These are phyloP conservation scores for Drosophila ficusphila DNA, from an alignment of 1,140 invertebrate species.

Conservation along the genomic window DNA sequence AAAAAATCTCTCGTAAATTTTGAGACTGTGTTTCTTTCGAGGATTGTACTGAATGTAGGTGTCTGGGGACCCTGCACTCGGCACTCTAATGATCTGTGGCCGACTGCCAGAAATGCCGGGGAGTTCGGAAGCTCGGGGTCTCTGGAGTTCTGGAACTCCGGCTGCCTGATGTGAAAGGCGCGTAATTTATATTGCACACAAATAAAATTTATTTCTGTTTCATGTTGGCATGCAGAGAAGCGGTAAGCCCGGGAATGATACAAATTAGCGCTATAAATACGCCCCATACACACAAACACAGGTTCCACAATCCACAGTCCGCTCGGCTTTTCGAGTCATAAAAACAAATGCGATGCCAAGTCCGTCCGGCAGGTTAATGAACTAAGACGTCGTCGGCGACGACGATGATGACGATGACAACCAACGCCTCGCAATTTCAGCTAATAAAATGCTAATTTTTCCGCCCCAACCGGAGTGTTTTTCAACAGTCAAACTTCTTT, in stretches of 20 bases:
- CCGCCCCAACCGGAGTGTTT: slow-evolving; percentile 1
- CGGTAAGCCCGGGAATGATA: slow-evolving; percentile 45
- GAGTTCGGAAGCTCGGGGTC: slow-evolving; percentile 6
- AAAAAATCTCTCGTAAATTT: slow-evolving; percentile 56
- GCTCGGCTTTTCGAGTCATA: slow-evolving; percentile 47
- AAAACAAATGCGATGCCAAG: slow-evolving; percentile 60
- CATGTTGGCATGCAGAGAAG: slow-evolving; percentile 63
- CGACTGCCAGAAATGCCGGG: slow-evolving; percentile 21
- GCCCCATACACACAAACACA: slow-evolving; percentile 21
- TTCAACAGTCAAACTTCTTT: slow-evolving; percentile 1
- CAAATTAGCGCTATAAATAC: slow-evolving; percentile 78
- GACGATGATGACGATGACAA: slow-evolving; percentile 31
- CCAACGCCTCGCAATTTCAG: slow-evolving; percentile 49
- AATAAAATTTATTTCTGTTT: slow-evolving; percentile 75
- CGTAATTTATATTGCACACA: slow-evolving; percentile 72
- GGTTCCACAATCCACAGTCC: slow-evolving; percentile 28
- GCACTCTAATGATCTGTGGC: slow-evolving; percentile 63
- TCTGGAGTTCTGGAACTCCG: slow-evolving; percentile 13
- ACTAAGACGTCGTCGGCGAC: slow-evolving; percentile 29
- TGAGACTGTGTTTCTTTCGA: not conserved
- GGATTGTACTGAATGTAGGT: slow-evolving; percentile 13
- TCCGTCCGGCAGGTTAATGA: slow-evolving; percentile 63
- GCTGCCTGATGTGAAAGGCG: slow-evolving; percentile 41
- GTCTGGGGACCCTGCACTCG: slow-evolving; percentile 56
- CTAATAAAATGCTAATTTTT: slow-evolving; percentile 75